phyloP scores from a whole-genome alignment of 2,888 invertebrate genomes.

The Escarpia spicata region DNA sequence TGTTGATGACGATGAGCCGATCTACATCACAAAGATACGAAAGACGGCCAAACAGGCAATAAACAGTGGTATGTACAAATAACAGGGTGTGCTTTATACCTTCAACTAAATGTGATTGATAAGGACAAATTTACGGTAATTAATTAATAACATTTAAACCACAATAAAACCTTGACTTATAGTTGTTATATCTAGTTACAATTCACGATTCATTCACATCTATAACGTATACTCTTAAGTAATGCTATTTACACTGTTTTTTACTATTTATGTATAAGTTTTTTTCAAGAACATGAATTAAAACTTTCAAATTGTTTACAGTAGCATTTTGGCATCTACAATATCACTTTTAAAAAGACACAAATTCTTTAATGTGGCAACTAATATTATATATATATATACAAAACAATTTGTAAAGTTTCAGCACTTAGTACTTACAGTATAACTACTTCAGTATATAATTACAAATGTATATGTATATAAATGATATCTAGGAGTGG shows the following conservation, averaged over 20 bases:
- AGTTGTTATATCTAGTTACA: not conserved
- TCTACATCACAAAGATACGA: conserved; percentile 26
- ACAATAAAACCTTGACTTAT: not conserved
- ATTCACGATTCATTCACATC: not conserved
- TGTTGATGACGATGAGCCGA: conserved; percentile 29
- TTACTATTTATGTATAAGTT: not conserved
- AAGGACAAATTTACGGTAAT: not conserved
- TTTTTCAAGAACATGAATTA: too few relatives aligned
- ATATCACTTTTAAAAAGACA: too few relatives aligned
- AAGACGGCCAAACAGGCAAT: conserved; percentile 1
- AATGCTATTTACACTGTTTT: not conserved
- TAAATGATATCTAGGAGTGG: not conserved
- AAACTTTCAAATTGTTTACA: too few relatives aligned
- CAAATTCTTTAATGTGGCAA: too few relatives aligned
- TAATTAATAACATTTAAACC: not conserved
- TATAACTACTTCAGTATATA: not conserved
- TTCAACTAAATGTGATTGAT: not conserved
- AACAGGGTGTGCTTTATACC: not conserved
- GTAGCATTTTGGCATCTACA: too few relatives aligned
- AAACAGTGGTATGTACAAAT: conserved; percentile 24
- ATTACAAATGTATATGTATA: not conserved
- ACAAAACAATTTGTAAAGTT: too few relatives aligned
- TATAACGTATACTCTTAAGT: not conserved
- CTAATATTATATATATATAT: too few relatives aligned
- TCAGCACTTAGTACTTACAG: too few relatives aligned